Percentiles rank a stretch among this genome's conserved stretches.
phyloP scores from a whole-genome alignment of 2,113 vertebrate species.

The Sorex fumeus region DNA sequence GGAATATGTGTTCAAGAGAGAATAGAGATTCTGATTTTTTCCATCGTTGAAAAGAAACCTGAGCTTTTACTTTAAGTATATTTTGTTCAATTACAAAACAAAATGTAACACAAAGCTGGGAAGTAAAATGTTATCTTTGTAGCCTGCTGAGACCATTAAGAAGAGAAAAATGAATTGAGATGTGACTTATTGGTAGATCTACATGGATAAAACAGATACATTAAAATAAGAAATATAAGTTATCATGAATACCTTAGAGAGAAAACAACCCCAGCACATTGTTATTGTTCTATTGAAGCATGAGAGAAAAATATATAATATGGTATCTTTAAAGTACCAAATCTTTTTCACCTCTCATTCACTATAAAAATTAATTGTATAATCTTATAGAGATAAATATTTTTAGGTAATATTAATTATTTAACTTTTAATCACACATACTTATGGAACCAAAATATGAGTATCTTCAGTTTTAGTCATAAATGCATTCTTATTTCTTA shows the following conservation, averaged over 20 bases:
- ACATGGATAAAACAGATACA: constrained; percentile 11
- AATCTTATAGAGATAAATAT: not conserved
- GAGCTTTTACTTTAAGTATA: not conserved
- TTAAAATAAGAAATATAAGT: constrained; percentile 18
- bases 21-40: no score
- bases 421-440: not conserved
- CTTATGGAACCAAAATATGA: no score
- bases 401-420: not conserved
- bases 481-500: not conserved
- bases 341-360: not conserved
- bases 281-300: not conserved
- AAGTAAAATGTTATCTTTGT: constrained; percentile 31
- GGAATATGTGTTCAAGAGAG: no score
- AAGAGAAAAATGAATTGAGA: constrained; percentile 32
- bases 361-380: not conserved
- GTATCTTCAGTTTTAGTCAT: not conserved
- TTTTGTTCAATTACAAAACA: constrained; percentile 61
- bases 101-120: constrained; percentile 43
- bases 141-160: constrained; percentile 23
- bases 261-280: not conserved
- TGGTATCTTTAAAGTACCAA: not conserved
- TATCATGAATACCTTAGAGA: not conserved
- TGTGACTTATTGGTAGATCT: constrained; percentile 43
- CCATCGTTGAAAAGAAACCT: no score
- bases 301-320: not conserved